Conservation (phyloP, 2,888 invertebrate species). For the Kryphioiulus occultus region DNA sequence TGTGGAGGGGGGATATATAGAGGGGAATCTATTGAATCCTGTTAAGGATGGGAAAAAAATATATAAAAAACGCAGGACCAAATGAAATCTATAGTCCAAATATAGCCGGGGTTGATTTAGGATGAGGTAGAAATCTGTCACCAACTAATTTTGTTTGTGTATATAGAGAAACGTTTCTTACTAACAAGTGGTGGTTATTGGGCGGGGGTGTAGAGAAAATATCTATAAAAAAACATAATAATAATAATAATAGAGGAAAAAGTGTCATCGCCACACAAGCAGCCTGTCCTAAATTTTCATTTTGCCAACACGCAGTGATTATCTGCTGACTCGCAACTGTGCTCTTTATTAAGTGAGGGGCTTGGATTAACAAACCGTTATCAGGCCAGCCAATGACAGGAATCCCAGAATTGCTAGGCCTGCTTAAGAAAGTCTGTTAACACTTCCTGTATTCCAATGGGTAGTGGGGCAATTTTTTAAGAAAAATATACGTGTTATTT, state of each 20-base stretch:
- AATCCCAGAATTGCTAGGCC: no score
- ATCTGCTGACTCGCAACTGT: background rate
- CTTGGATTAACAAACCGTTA: background rate
- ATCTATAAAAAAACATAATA: constrained; percentile 17
- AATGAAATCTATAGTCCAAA: constrained; percentile 39
- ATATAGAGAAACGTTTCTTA: constrained; percentile 6
- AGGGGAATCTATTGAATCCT: background rate
- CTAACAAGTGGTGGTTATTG: constrained; percentile 4
- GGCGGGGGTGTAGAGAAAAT: constrained; percentile 23
- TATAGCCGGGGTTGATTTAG: background rate
- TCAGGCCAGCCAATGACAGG: background rate
- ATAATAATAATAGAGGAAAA: constrained; percentile 22
- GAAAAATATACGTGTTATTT: no score
- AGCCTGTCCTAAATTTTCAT: constrained; percentile 35
- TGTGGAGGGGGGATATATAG: constrained; percentile 14
- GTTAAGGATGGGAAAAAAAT: background rate
- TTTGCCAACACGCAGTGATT: constrained; percentile 20
- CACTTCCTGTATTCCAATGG: no score
- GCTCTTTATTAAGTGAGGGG: background rate
- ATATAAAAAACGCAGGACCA: background rate
- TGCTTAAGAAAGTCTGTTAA: no score
- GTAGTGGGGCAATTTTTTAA: no score
- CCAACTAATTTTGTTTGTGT: constrained; percentile 47
- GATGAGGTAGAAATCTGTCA: constrained; percentile 43
- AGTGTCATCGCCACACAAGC: background rate